A percentile compares a stretch with the other conserved stretches of the same genome.
These are phyloP conservation scores for Taeniopygia guttata DNA, from an alignment of 2,797 vertebrate species.

Conservation along the genomic window DNA sequence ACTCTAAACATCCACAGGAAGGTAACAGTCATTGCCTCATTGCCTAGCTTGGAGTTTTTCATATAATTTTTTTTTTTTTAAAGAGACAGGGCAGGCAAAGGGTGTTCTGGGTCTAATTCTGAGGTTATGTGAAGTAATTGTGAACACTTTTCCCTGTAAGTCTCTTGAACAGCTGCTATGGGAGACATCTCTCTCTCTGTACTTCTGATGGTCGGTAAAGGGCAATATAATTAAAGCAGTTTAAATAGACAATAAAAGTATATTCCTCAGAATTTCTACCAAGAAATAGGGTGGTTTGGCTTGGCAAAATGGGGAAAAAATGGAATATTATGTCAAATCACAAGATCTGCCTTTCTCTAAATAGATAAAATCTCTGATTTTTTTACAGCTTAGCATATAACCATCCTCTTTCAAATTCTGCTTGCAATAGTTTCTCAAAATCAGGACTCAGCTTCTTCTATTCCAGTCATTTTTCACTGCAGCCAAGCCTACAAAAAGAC, in stretches of 20 bases:
- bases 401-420: constrained; percentile 6
- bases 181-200: background rate
- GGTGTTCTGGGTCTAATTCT: background rate
- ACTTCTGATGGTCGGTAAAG: background rate
- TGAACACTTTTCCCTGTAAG: background rate
- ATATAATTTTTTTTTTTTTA: background rate
- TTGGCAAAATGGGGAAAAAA: background rate
- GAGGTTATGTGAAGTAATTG: background rate
- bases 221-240: background rate
- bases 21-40: background rate
- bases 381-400: background rate
- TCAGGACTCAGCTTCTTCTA: constrained; percentile 4
- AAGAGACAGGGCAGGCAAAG: background rate
- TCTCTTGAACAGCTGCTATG: background rate
- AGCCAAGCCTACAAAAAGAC: constrained; percentile 33
- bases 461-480: constrained; percentile 2
- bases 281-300: background rate
- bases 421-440: background rate
- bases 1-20: background rate
- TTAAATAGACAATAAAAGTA: background rate
- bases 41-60: background rate
- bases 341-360: constrained; percentile 17
- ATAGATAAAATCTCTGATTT: background rate
- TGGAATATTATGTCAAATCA: background rate
- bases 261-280: background rate